phyloP scores from a whole-genome alignment of 2,888 invertebrate genomes.

The Phortica magna region DNA sequence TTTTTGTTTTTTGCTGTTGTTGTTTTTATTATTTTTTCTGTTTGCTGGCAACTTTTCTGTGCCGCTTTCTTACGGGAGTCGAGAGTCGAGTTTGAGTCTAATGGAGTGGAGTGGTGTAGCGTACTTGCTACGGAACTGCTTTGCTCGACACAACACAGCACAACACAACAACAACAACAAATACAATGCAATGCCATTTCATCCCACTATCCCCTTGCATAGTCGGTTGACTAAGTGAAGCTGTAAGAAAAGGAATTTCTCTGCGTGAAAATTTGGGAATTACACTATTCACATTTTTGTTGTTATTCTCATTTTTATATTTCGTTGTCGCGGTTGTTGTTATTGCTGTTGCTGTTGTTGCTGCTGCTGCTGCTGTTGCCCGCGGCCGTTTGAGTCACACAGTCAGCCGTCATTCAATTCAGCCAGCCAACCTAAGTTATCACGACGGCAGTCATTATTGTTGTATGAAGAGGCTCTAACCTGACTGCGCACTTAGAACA shows the following conservation, averaged over 20 bases:
- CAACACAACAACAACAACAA: conserved; percentile 4
- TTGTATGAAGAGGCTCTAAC: conserved; percentile 49
- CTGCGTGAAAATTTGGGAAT: conserved; percentile 45
- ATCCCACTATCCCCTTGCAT: background rate
- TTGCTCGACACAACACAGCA: background rate
- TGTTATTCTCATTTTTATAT: background rate
- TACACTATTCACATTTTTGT: background rate
- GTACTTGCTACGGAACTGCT: background rate
- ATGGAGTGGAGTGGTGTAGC: background rate
- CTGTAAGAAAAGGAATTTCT: conserved; percentile 73
- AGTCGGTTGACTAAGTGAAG: conserved; percentile 56
- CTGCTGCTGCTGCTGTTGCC: conserved; percentile 32
- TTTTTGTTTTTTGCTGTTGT: conserved; percentile 43
- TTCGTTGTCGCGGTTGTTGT: conserved; percentile 26
- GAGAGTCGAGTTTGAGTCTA: background rate
- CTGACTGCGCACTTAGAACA: conserved; percentile 60
- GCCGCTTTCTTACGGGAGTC: conserved; percentile 24
- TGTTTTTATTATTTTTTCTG: conserved; percentile 38
- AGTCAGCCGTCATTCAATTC: background rate
- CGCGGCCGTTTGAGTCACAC: conserved; percentile 19
- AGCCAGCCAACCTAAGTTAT: background rate
- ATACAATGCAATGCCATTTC: background rate
- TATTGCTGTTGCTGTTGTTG: conserved; percentile 54
- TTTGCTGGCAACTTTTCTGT: conserved; percentile 45
- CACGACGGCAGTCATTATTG: conserved; percentile 17